These are phyloP conservation scores for Hephaestus fuliginosus DNA, from an alignment of 2,797 vertebrate genomes.

Conservation along the genomic window DNA sequence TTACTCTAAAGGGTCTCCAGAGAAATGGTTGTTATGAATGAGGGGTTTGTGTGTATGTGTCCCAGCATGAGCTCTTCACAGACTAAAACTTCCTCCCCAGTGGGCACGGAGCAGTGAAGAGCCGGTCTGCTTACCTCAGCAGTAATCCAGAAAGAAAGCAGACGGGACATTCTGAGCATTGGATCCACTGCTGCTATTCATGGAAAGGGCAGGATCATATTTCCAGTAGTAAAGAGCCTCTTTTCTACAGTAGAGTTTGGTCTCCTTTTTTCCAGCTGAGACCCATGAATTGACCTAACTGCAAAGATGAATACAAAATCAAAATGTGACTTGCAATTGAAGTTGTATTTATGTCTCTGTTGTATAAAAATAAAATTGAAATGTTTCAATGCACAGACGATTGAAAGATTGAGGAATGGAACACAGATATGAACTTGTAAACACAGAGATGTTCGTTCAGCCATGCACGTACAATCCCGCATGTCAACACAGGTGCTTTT, in stretches of 20 bases:
- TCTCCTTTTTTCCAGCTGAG: conserved; percentile 14
- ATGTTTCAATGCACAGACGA: background rate
- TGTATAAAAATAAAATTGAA: background rate
- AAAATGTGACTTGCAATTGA: background rate
- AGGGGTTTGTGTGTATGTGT: conserved; percentile 34
- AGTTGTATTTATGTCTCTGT: background rate
- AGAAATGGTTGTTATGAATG: conserved; percentile 64
- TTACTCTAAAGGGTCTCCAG: conserved; percentile 69
- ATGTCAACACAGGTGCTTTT: conserved; percentile 25
- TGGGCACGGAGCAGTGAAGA: conserved; percentile 60
- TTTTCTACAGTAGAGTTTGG: conserved; percentile 27
- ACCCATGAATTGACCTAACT: background rate
- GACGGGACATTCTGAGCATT: conserved; percentile 41
- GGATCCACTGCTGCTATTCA: conserved; percentile 68
- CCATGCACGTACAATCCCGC: background rate
- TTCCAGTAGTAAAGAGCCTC: conserved; percentile 48
- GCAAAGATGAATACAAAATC: background rate
- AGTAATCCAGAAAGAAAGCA: conserved; percentile 59
- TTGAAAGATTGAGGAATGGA: background rate
- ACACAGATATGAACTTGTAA: background rate
- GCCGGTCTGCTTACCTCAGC: conserved; percentile 74
- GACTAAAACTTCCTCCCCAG: conserved; percentile 60
- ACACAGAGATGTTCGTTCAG: conserved; percentile 6
- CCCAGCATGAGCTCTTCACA: conserved; percentile 53
- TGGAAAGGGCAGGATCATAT: conserved; percentile 54